These are phyloP conservation scores for Griposia aprilina DNA, from an alignment of 2,888 invertebrate genomes.

Conservation along the genomic window DNA sequence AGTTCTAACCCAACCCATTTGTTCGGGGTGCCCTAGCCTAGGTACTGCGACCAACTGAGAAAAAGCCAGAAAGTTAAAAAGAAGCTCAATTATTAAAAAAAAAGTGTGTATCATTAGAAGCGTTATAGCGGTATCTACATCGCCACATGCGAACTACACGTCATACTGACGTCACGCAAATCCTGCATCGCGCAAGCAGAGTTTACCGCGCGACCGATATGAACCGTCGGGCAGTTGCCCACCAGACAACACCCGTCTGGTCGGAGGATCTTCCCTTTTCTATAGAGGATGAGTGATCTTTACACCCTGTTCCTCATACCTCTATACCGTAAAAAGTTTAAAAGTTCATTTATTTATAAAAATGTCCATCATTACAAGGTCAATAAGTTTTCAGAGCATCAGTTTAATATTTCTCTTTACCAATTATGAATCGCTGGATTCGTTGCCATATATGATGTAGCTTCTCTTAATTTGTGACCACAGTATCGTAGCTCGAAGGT, in stretches of 20 bases:
- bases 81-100: not conserved
- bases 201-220: no score
- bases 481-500: slow-evolving; percentile 17
- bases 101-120: not conserved
- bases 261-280: no score
- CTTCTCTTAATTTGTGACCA: not conserved
- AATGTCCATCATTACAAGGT: not conserved
- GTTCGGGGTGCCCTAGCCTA: not conserved
- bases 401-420: not conserved
- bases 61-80: not conserved
- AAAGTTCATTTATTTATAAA: not conserved
- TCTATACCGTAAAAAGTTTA: no score
- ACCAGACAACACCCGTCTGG: no score
- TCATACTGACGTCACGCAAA: no score
- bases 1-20: not conserved
- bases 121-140: no score
- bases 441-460: not conserved
- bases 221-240: no score
- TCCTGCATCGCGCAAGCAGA: no score
- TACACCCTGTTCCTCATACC: no score
- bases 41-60: not conserved
- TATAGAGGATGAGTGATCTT: no score
- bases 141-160: no score
- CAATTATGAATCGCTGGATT: slow-evolving; percentile 18
- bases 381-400: not conserved